Base-by-base conservation (phyloP, 2,888 invertebrate species). In the Hyalella azteca region DNA sequence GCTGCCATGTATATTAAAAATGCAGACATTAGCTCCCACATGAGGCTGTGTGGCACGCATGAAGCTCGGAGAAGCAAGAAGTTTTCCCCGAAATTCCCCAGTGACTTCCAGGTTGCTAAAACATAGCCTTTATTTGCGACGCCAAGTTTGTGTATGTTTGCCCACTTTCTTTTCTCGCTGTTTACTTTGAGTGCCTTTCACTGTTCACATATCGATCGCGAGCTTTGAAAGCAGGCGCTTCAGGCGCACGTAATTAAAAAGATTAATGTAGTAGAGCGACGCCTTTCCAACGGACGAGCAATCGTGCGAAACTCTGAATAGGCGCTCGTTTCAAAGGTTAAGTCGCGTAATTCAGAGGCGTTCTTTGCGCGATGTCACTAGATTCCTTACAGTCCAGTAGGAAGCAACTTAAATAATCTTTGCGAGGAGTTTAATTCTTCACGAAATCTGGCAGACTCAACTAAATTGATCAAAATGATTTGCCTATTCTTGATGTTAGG, bases 191-290 rank as follows among this genome's bases (percentile, higher is more conserved):
- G 66, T 66, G 66, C 66, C 66, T 66, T 66, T 36, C 66, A 66
- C 36, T 66, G 66, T 66, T 66, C 66, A 66, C 66, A n/a, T 66
- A 66, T 66, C 36, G 66, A 66, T 36, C 66, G 32, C 26, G 54
- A 22, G 22, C 66, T 66, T 36, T 66, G 29, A 66, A 29, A 66
- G 66, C 15, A 13, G 36, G 66, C 19, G 36, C 66, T 66, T 66
- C 66, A 66, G 29, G 36, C 36, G 22, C 19, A 66, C 66, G 66
- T 66, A 66, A 66, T 66, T 66, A 66, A 66, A 66, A 66, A 66
- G 66, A 66, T 66, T 66, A 66, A 66, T 66, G 66, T 66, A 66
- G 66, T 66, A 32, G 22, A 22, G 36, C 36, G 66, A 36, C 66
- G 66, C 66, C 66, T 66, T 66, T 66, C 29, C 54, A 19, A 66